Base-by-base conservation (phyloP, 2,113 vertebrate genomes). In the Phaetusa simplex region DNA sequence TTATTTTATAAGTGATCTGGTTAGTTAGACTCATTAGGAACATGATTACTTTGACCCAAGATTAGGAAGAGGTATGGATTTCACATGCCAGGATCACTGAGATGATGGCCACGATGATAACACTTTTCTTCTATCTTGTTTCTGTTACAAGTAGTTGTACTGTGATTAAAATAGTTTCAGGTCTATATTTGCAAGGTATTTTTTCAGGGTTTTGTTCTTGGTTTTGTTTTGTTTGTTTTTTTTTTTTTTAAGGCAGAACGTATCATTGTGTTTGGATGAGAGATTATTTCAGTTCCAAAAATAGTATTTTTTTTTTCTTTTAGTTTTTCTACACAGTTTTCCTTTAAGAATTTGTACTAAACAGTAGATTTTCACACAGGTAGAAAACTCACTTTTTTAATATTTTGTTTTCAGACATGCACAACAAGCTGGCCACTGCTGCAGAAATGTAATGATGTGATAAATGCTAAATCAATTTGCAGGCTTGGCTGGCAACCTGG, bases 401-500 rank as follows among this genome's bases (percentile, higher is more conserved):
- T 79, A 43, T 83, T 80, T 80, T 96, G 65, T 83, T 66, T 93
- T 86, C 96, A 99, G 99, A 98, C 98, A 47, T 99, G 98, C 95
- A 96, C 97, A 32, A 88, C 94, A 96, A 99, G 97, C 85, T 99
- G 98, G 99, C 97, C 96, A 5, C 82, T 99, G 95, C 98, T 99
- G 79, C 98, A 98, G 97, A 99, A 99, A 93, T 98, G 98, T 84
- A 99, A 98, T 11, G 99, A 99, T 79, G 97, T 99, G 94, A 97
- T 98, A 86, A 99, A 98, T 83, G 99, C 99, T 38, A 98, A 98
- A 97, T 99, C 99, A 64, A 98, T 99, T 90, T 99, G 99, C 95
- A 98, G 99, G 49, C 98, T 99, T 80, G 97, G 98, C 50, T 99
- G 99, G 99, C 99, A 99, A 90, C 99, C 99, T 6, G 73, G 78